phyloP scores from a whole-genome alignment of 2,888 invertebrate genomes.

The Prosapia bicincta region DNA sequence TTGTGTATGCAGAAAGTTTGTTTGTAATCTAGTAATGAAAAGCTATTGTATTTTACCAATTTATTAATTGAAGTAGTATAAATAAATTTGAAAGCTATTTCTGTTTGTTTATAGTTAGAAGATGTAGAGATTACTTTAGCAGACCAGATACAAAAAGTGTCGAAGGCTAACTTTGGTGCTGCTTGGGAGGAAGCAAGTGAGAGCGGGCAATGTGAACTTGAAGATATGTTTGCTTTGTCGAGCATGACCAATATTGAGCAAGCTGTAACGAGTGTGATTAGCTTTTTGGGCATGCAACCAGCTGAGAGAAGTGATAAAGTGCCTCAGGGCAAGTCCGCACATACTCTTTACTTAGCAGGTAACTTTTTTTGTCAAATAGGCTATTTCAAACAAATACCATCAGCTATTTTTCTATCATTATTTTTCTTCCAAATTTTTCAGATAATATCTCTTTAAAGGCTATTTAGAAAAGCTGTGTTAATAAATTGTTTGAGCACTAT shows the following conservation, averaged over 20 bases:
- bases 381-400: too few species aligned
- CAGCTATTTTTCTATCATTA: not conserved
- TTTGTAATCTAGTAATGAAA: too few species aligned
- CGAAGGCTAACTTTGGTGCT: slow-evolving; percentile 71
- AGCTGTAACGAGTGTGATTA: slow-evolving; percentile 77
- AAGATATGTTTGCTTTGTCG: slow-evolving; percentile 89
- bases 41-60: too few species aligned
- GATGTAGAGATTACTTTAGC: slow-evolving; percentile 82
- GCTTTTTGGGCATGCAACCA: slow-evolving; percentile 79
- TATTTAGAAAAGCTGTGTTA: too few species aligned
- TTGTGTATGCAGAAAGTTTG: too few species aligned
- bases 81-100: too few species aligned
- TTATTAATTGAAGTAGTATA: too few species aligned
- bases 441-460: too few species aligned
- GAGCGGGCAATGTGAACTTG: slow-evolving; percentile 63
- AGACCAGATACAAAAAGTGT: slow-evolving; percentile 79
- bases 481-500: too few species aligned
- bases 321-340: slow-evolving; percentile 75
- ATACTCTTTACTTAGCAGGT: slow-evolving; percentile 78
- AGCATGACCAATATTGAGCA: slow-evolving; percentile 74
- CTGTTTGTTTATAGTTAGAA: slow-evolving; percentile 60
- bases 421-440: too few species aligned
- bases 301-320: slow-evolving; percentile 82
- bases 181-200: slow-evolving; percentile 74
- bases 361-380: slow-evolving; percentile 32